Evolutionary conservation across 2,113 vertebrate species (phyloP).

Genomic region (Lanius collurio): DNA sequence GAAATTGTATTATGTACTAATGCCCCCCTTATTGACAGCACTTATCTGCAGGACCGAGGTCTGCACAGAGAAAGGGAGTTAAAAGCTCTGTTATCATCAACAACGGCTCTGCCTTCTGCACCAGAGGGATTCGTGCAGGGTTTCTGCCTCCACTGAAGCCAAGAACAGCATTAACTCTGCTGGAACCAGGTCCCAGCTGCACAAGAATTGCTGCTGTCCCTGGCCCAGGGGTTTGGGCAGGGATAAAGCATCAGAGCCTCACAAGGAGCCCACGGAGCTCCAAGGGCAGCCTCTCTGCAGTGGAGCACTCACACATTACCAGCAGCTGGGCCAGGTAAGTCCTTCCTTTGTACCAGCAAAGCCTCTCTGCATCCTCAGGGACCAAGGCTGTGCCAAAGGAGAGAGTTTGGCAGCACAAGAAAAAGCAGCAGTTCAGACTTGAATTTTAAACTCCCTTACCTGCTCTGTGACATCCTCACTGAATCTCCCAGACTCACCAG

Average conservation of each 20-base stretch:
- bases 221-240: fast-evolving
- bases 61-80: not conserved
- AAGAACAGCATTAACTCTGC: not conserved
- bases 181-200: not conserved
- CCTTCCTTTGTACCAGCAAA: not conserved
- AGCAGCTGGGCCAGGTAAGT: not conserved
- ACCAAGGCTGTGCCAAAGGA: not conserved
- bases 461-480: not conserved
- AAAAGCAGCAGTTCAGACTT: not conserved
- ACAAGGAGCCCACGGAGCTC: not conserved
- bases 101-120: not conserved
- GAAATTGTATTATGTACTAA: slow-evolving; percentile 16
- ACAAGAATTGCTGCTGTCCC: not conserved
- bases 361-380: not conserved
- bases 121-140: fast-evolving
- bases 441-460: not conserved
- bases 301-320: fast-evolving
- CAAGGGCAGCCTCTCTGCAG: too few species aligned
- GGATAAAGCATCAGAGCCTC: not conserved
- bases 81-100: slow-evolving; percentile 13
- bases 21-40: not conserved
- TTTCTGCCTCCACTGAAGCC: not conserved
- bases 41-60: not conserved
- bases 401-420: not conserved
- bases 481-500: not conserved